Conservation (phyloP, 2,888 invertebrate species). For the Oscheius onirici region DNA sequence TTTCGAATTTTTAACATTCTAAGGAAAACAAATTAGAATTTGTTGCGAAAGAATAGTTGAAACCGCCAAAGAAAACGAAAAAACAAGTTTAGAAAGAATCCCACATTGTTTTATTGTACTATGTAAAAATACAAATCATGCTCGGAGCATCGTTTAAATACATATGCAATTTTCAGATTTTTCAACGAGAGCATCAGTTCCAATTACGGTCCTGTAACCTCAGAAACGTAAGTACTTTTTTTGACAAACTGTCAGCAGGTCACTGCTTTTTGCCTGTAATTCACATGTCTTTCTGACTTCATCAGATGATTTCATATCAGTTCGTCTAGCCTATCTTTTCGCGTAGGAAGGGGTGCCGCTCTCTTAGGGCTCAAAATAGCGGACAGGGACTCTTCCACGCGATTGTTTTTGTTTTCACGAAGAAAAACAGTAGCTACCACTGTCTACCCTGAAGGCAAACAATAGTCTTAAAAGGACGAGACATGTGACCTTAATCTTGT, state of each 20-base stretch:
- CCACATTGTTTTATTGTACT: too few species aligned
- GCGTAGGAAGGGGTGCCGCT: background rate
- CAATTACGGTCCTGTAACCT: slow-evolving; percentile 41
- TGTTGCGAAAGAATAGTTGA: too few species aligned
- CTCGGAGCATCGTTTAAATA: background rate
- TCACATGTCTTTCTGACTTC: background rate
- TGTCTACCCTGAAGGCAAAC: too few species aligned
- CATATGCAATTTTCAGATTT: slow-evolving; percentile 39
- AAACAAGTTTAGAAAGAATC: too few species aligned
- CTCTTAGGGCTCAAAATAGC: slow-evolving; percentile 3
- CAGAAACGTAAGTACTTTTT: slow-evolving; percentile 33
- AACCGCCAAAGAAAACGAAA: too few species aligned
- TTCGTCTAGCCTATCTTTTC: background rate
- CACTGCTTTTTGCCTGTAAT: background rate
- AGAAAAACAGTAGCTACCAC: too few species aligned
- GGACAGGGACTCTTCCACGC: background rate
- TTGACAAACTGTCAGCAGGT: background rate
- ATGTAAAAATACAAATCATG: too few species aligned
- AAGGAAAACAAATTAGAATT: too few species aligned
- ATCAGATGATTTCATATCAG: slow-evolving; percentile 23
- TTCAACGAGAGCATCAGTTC: slow-evolving; percentile 48
- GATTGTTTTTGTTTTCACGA: slow-evolving; percentile 2
- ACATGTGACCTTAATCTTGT: slow-evolving; percentile 11
- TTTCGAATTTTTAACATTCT: background rate
- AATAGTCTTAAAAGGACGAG: too few species aligned